These are phyloP conservation scores for Bettongia penicillata DNA, from an alignment of 2,113 vertebrate species.

Conservation along the genomic window DNA sequence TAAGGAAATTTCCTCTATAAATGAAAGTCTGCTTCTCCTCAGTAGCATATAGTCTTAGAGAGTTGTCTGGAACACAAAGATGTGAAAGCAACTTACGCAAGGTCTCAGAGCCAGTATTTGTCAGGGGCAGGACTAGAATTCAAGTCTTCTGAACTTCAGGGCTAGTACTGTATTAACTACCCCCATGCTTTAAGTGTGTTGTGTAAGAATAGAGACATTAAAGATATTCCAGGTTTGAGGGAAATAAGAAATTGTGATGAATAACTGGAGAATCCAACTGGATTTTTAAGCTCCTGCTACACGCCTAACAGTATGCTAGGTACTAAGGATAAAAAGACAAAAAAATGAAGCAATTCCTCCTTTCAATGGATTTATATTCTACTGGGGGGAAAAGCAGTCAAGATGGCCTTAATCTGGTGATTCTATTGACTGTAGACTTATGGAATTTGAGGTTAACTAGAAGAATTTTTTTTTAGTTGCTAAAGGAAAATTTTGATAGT, in stretches of 20 bases:
- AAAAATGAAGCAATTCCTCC: neutral
- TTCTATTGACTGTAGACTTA: neutral
- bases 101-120: neutral
- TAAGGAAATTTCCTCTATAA: neutral
- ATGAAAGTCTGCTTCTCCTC: neutral
- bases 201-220: neutral
- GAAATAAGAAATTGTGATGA: neutral
- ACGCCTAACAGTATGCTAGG: neutral
- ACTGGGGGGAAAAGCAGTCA: neutral
- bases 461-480: neutral
- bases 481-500: neutral
- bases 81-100: neutral
- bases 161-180: neutral
- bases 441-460: neutral
- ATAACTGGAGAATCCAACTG: neutral
- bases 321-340: neutral
- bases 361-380: neutral
- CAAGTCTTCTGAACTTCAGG: neutral
- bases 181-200: neutral
- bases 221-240: neutral
- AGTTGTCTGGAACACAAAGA: neutral
- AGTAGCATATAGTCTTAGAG: neutral
- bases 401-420: neutral
- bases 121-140: neutral
- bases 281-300: neutral